A percentile compares a stretch with the other conserved stretches of the same genome.
phyloP scores from a whole-genome alignment of 2,113 vertebrate genomes.

The Zosterops borbonicus region DNA sequence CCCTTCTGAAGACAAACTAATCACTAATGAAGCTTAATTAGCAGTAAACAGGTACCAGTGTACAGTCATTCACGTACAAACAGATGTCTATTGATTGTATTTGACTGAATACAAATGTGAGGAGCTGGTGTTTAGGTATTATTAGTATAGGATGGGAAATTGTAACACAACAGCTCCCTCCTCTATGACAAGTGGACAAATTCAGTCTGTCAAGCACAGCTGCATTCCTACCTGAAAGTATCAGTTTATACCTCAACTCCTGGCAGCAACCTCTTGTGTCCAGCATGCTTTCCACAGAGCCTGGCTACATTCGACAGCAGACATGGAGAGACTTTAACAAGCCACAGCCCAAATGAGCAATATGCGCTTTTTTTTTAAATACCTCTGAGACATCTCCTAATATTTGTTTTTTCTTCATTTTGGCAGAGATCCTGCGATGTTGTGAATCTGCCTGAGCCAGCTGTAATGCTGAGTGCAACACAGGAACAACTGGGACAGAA shows the following conservation, averaged over 20 bases:
- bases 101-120: constrained; percentile 74
- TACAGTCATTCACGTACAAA: constrained; percentile 62
- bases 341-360: constrained; percentile 56
- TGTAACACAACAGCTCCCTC: neutral
- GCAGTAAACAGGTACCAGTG: constrained; percentile 68
- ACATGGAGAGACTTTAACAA: constrained; percentile 64
- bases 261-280: constrained; percentile 38
- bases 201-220: constrained; percentile 76
- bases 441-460: constrained; percentile 8
- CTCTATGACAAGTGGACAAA: constrained; percentile 79
- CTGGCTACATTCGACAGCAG: constrained; percentile 44
- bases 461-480: neutral
- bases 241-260: constrained; percentile 54
- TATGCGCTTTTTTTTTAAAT: neutral
- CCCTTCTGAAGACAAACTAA: constrained; percentile 69
- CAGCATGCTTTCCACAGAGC: constrained; percentile 43
- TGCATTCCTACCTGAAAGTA: constrained; percentile 72
- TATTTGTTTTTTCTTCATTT: constrained; percentile 42
- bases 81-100: constrained; percentile 83
- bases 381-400: constrained; percentile 29
- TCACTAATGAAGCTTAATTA: constrained; percentile 73
- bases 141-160: constrained; percentile 63
- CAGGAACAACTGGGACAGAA: neutral
- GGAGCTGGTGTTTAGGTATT: constrained; percentile 58
- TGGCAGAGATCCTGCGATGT: constrained; percentile 30